A percentile compares a stretch with the other conserved stretches of the same genome.
Conservation (phyloP, 2,797 vertebrate genomes). For the Pelodytes ibericus region DNA sequence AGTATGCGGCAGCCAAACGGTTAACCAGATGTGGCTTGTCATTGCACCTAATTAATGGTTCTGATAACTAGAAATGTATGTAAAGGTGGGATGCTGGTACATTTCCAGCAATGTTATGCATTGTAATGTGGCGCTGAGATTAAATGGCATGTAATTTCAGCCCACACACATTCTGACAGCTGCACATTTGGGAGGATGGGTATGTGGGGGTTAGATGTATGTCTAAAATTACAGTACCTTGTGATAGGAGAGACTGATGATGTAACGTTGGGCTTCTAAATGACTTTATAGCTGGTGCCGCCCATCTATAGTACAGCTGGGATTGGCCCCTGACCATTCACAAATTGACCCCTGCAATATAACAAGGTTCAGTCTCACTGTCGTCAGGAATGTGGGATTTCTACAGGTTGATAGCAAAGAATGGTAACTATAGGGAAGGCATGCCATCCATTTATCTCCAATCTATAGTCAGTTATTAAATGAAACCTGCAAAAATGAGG, state of each 20-base stretch:
- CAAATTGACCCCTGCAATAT: neutral
- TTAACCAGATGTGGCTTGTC: neutral
- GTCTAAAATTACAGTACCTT: slow-evolving; percentile 57
- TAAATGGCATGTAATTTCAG: slow-evolving; percentile 53
- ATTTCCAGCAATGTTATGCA: slow-evolving; percentile 21
- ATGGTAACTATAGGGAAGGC: too few species aligned
- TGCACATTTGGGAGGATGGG: slow-evolving; percentile 47
- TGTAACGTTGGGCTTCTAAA: neutral
- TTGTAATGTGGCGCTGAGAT: slow-evolving; percentile 36
- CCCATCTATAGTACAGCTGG: neutral
- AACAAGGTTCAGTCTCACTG: too few species aligned
- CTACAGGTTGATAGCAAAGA: too few species aligned
- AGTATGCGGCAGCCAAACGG: neutral
- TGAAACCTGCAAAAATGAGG: too few species aligned
- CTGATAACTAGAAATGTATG: neutral
- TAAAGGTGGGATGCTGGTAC: slow-evolving; percentile 36
- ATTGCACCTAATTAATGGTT: neutral
- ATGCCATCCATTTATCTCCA: too few species aligned
- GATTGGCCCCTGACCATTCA: neutral
- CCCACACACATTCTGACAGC: slow-evolving; percentile 47
- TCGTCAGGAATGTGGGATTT: too few species aligned
- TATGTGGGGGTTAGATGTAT: slow-evolving; percentile 53
- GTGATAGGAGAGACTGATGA: slow-evolving; percentile 27
- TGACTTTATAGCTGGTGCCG: neutral
- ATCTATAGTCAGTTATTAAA: too few species aligned